Base-by-base conservation (phyloP, 2,888 invertebrate genomes). In the Eilema caniola region DNA sequence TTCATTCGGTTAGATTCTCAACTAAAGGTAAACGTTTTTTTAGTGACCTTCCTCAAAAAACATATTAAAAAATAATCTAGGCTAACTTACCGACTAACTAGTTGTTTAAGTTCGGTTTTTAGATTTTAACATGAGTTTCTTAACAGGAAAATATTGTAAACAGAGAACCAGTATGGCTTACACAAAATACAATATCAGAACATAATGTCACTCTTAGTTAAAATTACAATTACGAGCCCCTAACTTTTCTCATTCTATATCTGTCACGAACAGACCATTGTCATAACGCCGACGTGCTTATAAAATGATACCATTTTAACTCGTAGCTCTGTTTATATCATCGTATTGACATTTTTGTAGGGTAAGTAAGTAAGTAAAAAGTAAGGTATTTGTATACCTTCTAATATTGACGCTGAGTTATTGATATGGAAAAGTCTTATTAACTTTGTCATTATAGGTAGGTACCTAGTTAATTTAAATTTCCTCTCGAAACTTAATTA, bases 181-280 rank as follows among this genome's bases (percentile, higher is more conserved):
- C 33, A 24, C 24, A 62, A 41, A 24, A 62, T 33, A 61, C n/a
- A 37, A 37, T 24, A 24, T 23, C 23, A 33, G 31, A 16, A 23
- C 33, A 14, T 37, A 37, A 14, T 37, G 62, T 24, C 37, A 23
- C 24, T 24, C 37, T 33, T 25, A 64, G 12, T 64, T 53, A 14
- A 53, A 64, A 64, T 28, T 25, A 53, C 33, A 60, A 62, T 68
- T 5, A 61, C 47, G 57, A 62, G 47, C 33, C 37, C 10, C 53
- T 68, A 72, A 69, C 56, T 74, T 76, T 76, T 73, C 69, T 77
- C 61, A 70, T 73, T 74, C 41, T 62, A 20, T 61, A 76, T 63
- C 72, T 81, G 80, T 73, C 82, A 69, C 33, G 23, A 67, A 24
- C 80, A 80, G 25, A n/a, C 71, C 47, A 41, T 73, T 75, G 67